These are phyloP conservation scores for Myrmecophaga tridactyla DNA, from an alignment of 2,113 vertebrate genomes.

Conservation along the genomic window DNA sequence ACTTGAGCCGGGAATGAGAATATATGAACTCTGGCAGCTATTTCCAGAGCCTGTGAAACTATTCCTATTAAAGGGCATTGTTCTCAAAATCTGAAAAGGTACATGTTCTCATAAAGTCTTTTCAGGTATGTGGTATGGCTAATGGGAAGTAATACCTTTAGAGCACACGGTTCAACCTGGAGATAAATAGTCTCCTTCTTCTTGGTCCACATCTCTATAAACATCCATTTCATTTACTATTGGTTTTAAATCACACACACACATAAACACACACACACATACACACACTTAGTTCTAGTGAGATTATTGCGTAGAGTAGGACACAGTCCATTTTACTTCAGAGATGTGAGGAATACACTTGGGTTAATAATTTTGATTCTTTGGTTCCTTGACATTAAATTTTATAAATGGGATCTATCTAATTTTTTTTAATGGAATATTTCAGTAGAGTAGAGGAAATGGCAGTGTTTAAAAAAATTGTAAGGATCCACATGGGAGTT, in stretches of 20 bases:
- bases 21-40: constrained; percentile 40
- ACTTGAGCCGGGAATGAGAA: not conserved
- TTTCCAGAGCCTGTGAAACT: not conserved
- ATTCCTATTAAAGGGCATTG: constrained; percentile 31
- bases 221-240: constrained; percentile 16
- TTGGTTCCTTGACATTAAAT: constrained; percentile 66
- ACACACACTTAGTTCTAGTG: constrained; percentile 29
- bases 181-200: not conserved
- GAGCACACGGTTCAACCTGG: not conserved
- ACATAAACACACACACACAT: not conserved
- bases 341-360: constrained; percentile 74
- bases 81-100: constrained; percentile 15
- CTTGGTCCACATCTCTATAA: constrained; percentile 19
- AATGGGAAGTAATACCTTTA: not conserved
- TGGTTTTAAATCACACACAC: constrained; percentile 21
- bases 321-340: constrained; percentile 70
- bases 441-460: constrained; percentile 50
- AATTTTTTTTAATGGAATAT: constrained; percentile 22
- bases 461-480: constrained; percentile 16
- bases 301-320: constrained; percentile 63
- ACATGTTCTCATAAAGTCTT: not conserved
- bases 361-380: constrained; percentile 73
- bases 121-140: not conserved
- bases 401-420: constrained; percentile 58
- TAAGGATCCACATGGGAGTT: constrained; percentile 25